Evolutionary conservation across 2,797 vertebrate species (phyloP).

Genomic region (Lutjanus campechanus): DNA sequence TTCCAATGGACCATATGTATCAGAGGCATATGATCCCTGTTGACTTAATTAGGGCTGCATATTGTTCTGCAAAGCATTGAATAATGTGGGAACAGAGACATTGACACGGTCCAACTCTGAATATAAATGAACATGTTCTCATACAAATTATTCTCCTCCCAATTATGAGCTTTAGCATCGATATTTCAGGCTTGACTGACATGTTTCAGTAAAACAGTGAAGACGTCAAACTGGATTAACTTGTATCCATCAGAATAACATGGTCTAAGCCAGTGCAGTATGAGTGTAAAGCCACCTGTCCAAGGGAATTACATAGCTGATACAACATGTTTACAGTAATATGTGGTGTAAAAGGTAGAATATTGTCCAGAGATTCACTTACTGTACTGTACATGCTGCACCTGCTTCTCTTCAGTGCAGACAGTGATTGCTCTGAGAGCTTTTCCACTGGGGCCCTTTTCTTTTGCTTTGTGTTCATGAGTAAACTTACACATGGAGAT

Average conservation of each 20-base stretch:
- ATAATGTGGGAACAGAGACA: slow-evolving; percentile 49
- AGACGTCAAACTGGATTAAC: slow-evolving; percentile 1
- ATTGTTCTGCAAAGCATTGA: slow-evolving; percentile 60
- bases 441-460: slow-evolving; percentile 59
- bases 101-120: slow-evolving; percentile 37
- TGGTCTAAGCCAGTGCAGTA: not conserved
- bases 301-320: not conserved
- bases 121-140: slow-evolving; percentile 46
- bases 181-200: slow-evolving; percentile 36
- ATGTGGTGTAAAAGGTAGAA: not conserved
- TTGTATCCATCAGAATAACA: slow-evolving; percentile 8
- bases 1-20: slow-evolving; percentile 42
- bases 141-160: slow-evolving; percentile 23
- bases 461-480: slow-evolving; percentile 56
- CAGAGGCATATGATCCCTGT: slow-evolving; percentile 53
- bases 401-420: slow-evolving; percentile 51
- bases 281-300: not conserved
- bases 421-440: slow-evolving; percentile 45
- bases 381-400: slow-evolving; percentile 14
- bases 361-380: slow-evolving; percentile 15
- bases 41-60: slow-evolving; percentile 69
- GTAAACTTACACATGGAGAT: slow-evolving; percentile 60
- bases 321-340: not conserved
- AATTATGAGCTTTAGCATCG: slow-evolving; percentile 8
- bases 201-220: slow-evolving; percentile 6